These are phyloP conservation scores for Drosophila eohydei DNA, from an alignment of 2,888 invertebrate species.

Conservation along the genomic window DNA sequence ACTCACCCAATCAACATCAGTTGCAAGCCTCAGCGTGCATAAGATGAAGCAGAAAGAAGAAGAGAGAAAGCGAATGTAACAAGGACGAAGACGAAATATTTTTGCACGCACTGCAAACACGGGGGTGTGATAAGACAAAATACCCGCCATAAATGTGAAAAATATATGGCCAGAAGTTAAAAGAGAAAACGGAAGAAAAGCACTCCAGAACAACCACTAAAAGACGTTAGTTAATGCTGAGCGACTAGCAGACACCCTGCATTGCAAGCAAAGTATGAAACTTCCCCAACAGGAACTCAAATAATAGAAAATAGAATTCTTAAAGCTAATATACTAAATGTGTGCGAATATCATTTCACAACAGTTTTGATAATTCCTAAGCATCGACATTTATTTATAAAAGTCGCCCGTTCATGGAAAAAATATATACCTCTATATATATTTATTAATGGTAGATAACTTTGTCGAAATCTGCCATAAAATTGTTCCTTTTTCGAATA, in stretches of 20 bases:
- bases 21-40: conserved; percentile 29
- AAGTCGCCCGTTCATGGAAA: too few species aligned
- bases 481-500: neutral
- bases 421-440: too few species aligned
- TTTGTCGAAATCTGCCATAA: too few species aligned
- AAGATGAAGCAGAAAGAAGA: conserved; percentile 31
- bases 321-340: too few species aligned
- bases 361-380: neutral
- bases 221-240: neutral
- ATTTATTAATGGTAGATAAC: too few species aligned
- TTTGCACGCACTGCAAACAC: conserved; percentile 79
- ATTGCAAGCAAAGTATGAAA: neutral
- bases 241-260: neutral
- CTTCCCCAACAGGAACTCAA: too few species aligned
- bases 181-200: conserved; percentile 65
- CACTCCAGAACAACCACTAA: conserved; percentile 16
- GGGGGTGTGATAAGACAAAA: conserved; percentile 84
- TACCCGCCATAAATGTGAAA: conserved; percentile 83
- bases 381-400: neutral
- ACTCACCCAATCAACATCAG: conserved; percentile 18
- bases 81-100: conserved; percentile 49
- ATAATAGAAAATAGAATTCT: too few species aligned
- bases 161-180: conserved; percentile 81
- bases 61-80: conserved; percentile 5
- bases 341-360: neutral